Percentiles rank a stretch among this genome's conserved stretches.
phyloP scores from a whole-genome alignment of 2,888 invertebrate species.

The Apodemia mormo region DNA sequence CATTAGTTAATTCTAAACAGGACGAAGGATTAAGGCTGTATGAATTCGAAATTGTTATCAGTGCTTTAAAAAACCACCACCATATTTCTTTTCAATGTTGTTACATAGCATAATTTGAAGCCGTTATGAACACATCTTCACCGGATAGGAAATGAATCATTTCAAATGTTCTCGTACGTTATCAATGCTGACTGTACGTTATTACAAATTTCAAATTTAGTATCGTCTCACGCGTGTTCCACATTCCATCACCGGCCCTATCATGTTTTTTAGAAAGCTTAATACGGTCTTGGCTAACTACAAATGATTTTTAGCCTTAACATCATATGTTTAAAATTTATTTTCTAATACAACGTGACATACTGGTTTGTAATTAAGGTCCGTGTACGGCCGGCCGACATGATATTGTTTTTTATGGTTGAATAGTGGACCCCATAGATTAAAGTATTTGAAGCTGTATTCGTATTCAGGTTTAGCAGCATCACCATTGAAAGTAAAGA shows the following conservation, averaged over 20 bases:
- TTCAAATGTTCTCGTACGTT: slow-evolving; percentile 30
- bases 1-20: too few species aligned
- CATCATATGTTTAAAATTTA: slow-evolving; percentile 31
- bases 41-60: neutral
- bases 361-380: slow-evolving; percentile 67
- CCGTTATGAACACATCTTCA: slow-evolving; percentile 12
- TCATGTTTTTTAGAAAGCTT: slow-evolving; percentile 76
- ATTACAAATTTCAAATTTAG: slow-evolving; percentile 48
- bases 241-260: slow-evolving; percentile 70
- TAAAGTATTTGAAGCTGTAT: slow-evolving; percentile 55
- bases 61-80: neutral
- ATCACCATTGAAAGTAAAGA: slow-evolving; percentile 24
- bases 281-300: slow-evolving; percentile 45
- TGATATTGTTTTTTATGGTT: slow-evolving; percentile 77
- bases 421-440: slow-evolving; percentile 71
- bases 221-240: slow-evolving; percentile 57
- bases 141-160: slow-evolving; percentile 20
- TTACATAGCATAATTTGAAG: neutral
- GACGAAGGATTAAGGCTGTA: neutral
- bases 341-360: slow-evolving; percentile 34
- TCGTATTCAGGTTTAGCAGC: slow-evolving; percentile 35
- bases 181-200: slow-evolving; percentile 37
- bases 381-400: slow-evolving; percentile 61
- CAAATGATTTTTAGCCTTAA: slow-evolving; percentile 42
- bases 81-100: neutral